Evolutionary conservation across 2,113 vertebrate species (phyloP).

Genomic region (Cichladusa arquata): DNA sequence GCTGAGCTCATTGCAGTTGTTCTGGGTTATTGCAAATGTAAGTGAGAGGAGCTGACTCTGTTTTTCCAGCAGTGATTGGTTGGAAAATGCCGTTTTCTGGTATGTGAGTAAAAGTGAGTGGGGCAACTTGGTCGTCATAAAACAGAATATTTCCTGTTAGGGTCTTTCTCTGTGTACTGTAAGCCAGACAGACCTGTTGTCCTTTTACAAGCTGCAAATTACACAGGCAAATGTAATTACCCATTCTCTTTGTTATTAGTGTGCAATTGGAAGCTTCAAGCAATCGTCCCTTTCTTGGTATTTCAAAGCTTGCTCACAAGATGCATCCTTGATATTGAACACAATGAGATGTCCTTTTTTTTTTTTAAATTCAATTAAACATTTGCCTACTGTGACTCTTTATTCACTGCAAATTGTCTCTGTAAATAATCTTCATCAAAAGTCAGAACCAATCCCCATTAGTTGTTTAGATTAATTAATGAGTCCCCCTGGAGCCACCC

Average conservation of each 20-base stretch:
- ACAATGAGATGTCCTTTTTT: constrained; percentile 75
- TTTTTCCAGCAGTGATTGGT: background rate
- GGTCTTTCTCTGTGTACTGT: background rate
- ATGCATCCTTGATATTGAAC: constrained; percentile 72
- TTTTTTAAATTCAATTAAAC: constrained; percentile 80
- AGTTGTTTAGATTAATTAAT: constrained; percentile 86
- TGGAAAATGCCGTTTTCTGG: background rate
- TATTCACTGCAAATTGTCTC: constrained; percentile 82
- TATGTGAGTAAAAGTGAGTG: background rate
- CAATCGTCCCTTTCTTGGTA: constrained; percentile 60
- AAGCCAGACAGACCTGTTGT: constrained; percentile 67
- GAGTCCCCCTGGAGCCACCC: constrained; percentile 80
- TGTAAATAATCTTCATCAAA: constrained; percentile 86
- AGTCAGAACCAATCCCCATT: constrained; percentile 84
- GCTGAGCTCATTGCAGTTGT: background rate
- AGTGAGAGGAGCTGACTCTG: background rate
- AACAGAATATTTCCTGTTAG: background rate
- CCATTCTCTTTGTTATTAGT: constrained; percentile 69
- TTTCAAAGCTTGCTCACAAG: constrained; percentile 71
- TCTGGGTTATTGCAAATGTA: background rate
- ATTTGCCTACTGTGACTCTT: constrained; percentile 84
- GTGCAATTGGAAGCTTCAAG: constrained; percentile 60
- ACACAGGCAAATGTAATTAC: constrained; percentile 70
- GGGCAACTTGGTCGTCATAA: background rate
- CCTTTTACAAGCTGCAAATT: constrained; percentile 62